Evolutionary conservation across 2,797 vertebrate genomes (phyloP).

Genomic region (Toxotes lorentzi): DNA sequence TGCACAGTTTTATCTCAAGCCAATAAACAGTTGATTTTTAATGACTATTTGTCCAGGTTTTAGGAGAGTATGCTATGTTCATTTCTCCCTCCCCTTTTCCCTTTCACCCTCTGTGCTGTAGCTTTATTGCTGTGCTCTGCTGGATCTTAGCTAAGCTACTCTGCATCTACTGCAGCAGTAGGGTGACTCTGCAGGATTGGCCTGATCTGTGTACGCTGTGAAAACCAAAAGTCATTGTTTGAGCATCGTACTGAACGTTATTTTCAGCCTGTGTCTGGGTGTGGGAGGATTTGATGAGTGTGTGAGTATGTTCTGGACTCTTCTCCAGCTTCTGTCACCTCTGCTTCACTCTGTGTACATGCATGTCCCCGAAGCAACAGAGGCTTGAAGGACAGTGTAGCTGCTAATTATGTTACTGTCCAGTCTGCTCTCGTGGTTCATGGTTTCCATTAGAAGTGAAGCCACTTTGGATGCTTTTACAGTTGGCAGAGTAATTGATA

Average conservation of each 20-base stretch:
- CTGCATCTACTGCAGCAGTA: constrained; percentile 56
- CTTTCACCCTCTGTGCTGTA: background rate
- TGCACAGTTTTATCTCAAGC: background rate
- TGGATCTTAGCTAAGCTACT: constrained; percentile 39
- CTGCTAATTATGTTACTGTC: background rate
- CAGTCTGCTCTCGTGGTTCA: background rate
- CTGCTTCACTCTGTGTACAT: background rate
- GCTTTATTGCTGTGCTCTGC: constrained; percentile 49
- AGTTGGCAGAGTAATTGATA: background rate
- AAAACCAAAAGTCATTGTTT: constrained; percentile 22
- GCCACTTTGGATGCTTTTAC: background rate
- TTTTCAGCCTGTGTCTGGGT: background rate
- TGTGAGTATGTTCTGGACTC: background rate
- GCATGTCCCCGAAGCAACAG: background rate
- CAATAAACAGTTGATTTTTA: background rate
- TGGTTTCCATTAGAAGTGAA: constrained; percentile 2
- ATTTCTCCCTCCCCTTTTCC: background rate
- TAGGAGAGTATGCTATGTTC: background rate
- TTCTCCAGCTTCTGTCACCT: background rate
- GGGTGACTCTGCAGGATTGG: constrained; percentile 66
- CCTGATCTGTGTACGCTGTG: constrained; percentile 3
- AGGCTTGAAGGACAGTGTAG: background rate
- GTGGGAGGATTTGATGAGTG: background rate
- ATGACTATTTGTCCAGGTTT: constrained; percentile 1
- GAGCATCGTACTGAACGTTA: background rate